phyloP scores from a whole-genome alignment of 1,140 invertebrate genomes.

The Piezodorus guildinii region DNA sequence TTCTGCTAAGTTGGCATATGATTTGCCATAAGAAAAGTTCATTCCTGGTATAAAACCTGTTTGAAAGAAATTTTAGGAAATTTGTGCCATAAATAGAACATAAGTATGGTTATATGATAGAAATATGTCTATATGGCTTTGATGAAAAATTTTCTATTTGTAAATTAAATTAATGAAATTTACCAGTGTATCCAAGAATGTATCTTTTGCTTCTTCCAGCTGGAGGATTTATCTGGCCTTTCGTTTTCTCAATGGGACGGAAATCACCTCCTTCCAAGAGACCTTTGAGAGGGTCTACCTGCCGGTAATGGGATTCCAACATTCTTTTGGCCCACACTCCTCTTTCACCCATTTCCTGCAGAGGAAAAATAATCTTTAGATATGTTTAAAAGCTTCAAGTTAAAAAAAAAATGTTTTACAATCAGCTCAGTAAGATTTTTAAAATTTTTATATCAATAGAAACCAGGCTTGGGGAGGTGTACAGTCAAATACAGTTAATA shows the following conservation, averaged over 20 bases:
- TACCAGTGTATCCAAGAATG: slow-evolving; percentile 56
- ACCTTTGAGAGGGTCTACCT: slow-evolving; percentile 29
- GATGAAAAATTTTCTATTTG: neutral
- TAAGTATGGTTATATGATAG: too few species aligned
- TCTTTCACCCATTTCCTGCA: slow-evolving; percentile 39
- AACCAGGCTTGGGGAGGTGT: too few species aligned
- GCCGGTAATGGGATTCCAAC: slow-evolving; percentile 23
- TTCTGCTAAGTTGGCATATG: slow-evolving; percentile 53
- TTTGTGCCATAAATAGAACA: too few species aligned
- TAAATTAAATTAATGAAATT: neutral
- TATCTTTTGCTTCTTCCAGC: slow-evolving; percentile 41
- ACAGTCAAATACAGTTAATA: too few species aligned
- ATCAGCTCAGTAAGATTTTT: too few species aligned
- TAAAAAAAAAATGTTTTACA: too few species aligned
- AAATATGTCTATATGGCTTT: neutral
- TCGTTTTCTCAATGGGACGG: slow-evolving; percentile 20
- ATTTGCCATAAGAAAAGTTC: slow-evolving; percentile 49
- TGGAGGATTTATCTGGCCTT: slow-evolving; percentile 30
- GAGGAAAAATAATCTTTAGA: slow-evolving; percentile 1
- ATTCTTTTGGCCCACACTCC: slow-evolving; percentile 34
- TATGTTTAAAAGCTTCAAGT: neutral
- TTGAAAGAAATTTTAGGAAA: too few species aligned
- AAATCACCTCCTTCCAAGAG: slow-evolving; percentile 20
- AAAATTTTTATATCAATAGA: too few species aligned
- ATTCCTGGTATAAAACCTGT: slow-evolving; percentile 47